These are phyloP conservation scores for Pygocentrus nattereri DNA, from an alignment of 2,797 vertebrate species.

Conservation along the genomic window DNA sequence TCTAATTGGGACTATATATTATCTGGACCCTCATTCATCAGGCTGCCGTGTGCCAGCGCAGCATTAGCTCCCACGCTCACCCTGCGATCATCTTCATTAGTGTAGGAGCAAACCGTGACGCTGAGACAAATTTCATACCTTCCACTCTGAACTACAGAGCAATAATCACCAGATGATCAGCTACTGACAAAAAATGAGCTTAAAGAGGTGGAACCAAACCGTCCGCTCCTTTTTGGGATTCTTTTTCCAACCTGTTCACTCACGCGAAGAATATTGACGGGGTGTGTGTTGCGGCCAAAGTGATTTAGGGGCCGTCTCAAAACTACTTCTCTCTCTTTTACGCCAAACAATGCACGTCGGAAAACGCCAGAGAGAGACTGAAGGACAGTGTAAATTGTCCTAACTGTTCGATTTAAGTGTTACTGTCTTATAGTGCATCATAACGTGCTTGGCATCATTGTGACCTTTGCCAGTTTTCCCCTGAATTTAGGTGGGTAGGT, in stretches of 20 bases:
- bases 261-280: slow-evolving; percentile 16
- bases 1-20: slow-evolving; percentile 18
- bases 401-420: too few relatives aligned
- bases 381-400: too few relatives aligned
- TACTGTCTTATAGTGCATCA: too few relatives aligned
- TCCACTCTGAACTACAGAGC: neutral
- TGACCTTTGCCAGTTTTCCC: too few relatives aligned
- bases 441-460: too few relatives aligned
- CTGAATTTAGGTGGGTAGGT: too few relatives aligned
- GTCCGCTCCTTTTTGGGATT: neutral
- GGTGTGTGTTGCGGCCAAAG: slow-evolving; percentile 24
- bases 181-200: neutral
- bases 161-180: neutral
- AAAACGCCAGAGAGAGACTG: too few relatives aligned
- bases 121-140: neutral
- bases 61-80: neutral
- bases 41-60: neutral
- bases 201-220: neutral
- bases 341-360: too few relatives aligned
- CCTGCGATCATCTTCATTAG: slow-evolving; percentile 1
- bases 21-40: neutral
- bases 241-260: slow-evolving; percentile 1
- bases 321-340: slow-evolving; percentile 4
- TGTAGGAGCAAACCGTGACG: neutral
- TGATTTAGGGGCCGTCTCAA: slow-evolving; percentile 48